Conservation (phyloP, 2,888 invertebrate genomes). For the Glomeris marginata region DNA sequence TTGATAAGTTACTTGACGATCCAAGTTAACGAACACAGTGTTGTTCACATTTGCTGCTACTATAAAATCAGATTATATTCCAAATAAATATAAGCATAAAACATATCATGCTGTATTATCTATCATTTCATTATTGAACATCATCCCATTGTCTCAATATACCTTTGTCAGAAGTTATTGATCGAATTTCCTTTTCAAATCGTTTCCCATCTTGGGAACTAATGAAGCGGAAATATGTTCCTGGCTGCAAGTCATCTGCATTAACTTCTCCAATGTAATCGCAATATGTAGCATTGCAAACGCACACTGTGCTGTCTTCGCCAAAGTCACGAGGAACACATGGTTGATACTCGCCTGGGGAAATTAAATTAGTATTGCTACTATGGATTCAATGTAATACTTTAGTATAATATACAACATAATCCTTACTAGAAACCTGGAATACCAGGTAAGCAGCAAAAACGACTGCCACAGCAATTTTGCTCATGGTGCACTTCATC, state of each 20-base stretch:
- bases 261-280: constrained; percentile 30
- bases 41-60: background rate
- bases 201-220: constrained; percentile 1
- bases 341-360: too few relatives aligned
- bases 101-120: background rate
- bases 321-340: background rate
- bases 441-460: too few relatives aligned
- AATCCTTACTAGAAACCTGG: too few relatives aligned
- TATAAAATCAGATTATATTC: background rate
- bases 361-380: too few relatives aligned
- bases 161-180: background rate
- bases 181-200: background rate
- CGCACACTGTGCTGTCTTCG: constrained; percentile 41
- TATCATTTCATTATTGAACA: too few relatives aligned
- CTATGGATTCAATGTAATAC: too few relatives aligned
- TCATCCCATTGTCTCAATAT: too few relatives aligned
- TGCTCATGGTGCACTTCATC: too few relatives aligned
- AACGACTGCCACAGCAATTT: too few relatives aligned
- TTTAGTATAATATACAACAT: too few relatives aligned
- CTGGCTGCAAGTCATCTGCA: background rate
- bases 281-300: constrained; percentile 54
- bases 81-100: background rate
- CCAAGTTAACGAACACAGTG: background rate
- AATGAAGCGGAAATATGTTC: background rate
- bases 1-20: constrained; percentile 38